Percentiles rank a stretch among this genome's conserved stretches.
Conservation (phyloP, 2,888 invertebrate species). For the Ornithoptera priamus region DNA sequence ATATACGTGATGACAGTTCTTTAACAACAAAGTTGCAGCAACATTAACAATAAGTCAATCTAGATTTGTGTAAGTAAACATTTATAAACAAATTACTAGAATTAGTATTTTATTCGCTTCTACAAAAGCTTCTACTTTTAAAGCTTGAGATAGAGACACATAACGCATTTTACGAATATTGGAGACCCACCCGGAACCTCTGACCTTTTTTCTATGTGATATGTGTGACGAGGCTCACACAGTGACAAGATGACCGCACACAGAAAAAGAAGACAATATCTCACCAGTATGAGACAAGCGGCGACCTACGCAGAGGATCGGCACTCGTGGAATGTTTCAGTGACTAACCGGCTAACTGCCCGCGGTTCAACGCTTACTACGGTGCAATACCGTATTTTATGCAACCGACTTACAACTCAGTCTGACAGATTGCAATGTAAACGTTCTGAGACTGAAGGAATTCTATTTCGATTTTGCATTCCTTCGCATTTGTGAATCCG, state of each 20-base stretch:
- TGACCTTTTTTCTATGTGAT: not conserved
- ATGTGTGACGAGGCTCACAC: not conserved
- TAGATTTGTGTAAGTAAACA: no score
- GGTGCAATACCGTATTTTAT: conserved; percentile 43
- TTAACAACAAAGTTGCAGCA: no score
- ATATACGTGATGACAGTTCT: no score
- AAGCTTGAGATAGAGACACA: no score
- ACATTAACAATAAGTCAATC: no score
- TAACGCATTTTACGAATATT: no score
- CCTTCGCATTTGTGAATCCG: conserved; percentile 5
- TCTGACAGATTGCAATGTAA: conserved; percentile 40
- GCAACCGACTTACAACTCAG: conserved; percentile 35
- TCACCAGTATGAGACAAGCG: conserved; percentile 28
- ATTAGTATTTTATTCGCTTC: no score
- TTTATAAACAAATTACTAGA: no score
- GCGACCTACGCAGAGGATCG: conserved; percentile 50
- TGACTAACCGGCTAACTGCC: conserved; percentile 67
- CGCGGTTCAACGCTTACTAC: conserved; percentile 48
- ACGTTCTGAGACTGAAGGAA: conserved; percentile 27
- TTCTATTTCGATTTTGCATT: conserved; percentile 16
- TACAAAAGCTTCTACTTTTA: not conserved
- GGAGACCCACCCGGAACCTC: not conserved
- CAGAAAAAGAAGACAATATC: conserved; percentile 15
- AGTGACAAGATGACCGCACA: not conserved
- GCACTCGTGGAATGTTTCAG: conserved; percentile 69